phyloP scores from a whole-genome alignment of 1,140 invertebrate genomes.

The Idris sp. region DNA sequence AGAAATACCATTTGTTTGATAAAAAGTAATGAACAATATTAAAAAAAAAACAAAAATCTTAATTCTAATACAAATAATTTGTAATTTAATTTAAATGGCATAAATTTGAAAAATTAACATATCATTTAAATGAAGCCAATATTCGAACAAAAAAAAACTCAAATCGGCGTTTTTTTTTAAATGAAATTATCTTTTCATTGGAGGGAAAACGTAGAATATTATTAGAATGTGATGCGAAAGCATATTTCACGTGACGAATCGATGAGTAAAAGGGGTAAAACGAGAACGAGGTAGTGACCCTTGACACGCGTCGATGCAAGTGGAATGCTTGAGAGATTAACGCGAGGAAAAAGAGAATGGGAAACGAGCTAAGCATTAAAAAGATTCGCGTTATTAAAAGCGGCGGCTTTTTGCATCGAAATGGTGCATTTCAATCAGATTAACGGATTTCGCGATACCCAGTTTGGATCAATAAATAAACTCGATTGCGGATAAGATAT shows the following conservation, averaged over 20 bases:
- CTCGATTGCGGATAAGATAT: conserved; percentile 67
- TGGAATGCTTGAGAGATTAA: conserved; percentile 40
- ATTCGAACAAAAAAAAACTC: too few relatives aligned
- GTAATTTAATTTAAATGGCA: too few relatives aligned
- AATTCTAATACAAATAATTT: too few relatives aligned
- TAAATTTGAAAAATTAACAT: too few relatives aligned
- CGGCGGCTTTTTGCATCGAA: conserved; percentile 65
- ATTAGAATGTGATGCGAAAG: conserved; percentile 40
- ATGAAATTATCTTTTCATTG: conserved; percentile 14
- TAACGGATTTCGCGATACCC: conserved; percentile 46
- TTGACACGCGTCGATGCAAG: conserved; percentile 52
- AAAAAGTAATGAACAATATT: too few relatives aligned
- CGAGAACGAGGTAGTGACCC: conserved; percentile 34
- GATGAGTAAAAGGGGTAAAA: conserved; percentile 37
- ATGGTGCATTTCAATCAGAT: conserved; percentile 66
- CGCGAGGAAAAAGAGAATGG: conserved; percentile 4
- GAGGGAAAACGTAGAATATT: conserved; percentile 13
- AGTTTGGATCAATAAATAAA: conserved; percentile 68
- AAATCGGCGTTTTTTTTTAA: conserved; percentile 17
- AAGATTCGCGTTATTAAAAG: conserved; percentile 57
- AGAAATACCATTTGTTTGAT: too few relatives aligned
- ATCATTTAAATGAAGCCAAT: too few relatives aligned
- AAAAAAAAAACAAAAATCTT: too few relatives aligned
- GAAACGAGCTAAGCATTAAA: neutral
- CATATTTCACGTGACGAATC: conserved; percentile 31